Evolutionary conservation across 2,797 vertebrate genomes (phyloP), one percentile per base, ranked within the genome.

Genomic region (Oreonectes daqikongensis): DNA sequence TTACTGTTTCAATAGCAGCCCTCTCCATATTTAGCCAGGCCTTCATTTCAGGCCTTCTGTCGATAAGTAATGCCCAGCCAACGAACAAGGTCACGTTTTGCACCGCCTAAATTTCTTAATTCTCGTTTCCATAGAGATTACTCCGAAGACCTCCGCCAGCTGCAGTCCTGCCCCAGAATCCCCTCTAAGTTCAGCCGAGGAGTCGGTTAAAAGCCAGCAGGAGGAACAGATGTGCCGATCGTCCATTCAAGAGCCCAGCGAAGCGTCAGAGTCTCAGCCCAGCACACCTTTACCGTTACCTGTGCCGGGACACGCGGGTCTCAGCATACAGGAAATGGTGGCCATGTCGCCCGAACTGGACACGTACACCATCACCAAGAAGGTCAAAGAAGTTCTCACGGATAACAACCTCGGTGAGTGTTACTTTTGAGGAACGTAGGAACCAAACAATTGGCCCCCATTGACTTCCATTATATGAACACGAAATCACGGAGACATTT

Each of bases 351-450:
- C 94, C 0, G 95, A 96, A 89, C 90, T 96, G 83, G 95, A 96
- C 85, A 96, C 95, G 1, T 96, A 96, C 0, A 91, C 92, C 87
- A 96, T 96, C 83, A 96, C 95, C 20, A 95, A 95, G 90, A 92
- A 94, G 86, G 95, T 96, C 80, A 95, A 96, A 85, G 95, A 96
- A 78, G 95, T 96, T 85, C 91, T 96, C 80, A 95, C 94, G 0
- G 95, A 96, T 90, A 95, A 96, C 89, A 95, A 96, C 86, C 92
- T 96, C 0, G 95, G 95, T 96, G 89, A 87, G 90, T 89, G 72
- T n/a, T n/a, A n/a, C n/a, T n/a, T n/a, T n/a, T n/a, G n/a, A n/a
- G n/a, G n/a, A n/a, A n/a, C n/a, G n/a, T n/a, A n/a, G n/a, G n/a
- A n/a, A n/a, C n/a, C n/a, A n/a, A n/a, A n/a, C n/a, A n/a, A n/a